A percentile compares a stretch with the other conserved stretches of the same genome.
phyloP scores from a whole-genome alignment of 2,888 invertebrate genomes.

The Gasteruption jaculator region DNA sequence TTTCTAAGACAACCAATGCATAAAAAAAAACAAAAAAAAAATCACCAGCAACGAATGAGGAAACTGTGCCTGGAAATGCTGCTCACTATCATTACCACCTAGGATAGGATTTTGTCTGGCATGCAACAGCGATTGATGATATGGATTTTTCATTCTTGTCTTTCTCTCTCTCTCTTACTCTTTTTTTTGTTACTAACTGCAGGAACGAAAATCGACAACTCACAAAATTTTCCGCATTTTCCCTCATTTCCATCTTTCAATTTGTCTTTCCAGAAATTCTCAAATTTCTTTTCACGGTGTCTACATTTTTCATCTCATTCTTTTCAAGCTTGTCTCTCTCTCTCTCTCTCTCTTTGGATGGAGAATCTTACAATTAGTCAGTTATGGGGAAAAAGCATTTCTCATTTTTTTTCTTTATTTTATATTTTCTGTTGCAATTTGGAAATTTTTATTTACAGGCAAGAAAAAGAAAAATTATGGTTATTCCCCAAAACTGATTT shows the following conservation, averaged over 20 bases:
- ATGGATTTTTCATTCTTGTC: not conserved
- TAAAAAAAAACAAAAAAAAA: not conserved
- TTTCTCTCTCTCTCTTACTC: conserved; percentile 4
- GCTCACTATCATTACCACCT: conserved; percentile 7
- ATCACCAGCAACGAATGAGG: conserved; percentile 4
- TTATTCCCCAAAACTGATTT: not conserved
- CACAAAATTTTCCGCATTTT: not conserved
- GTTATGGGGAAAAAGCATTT: too few species aligned
- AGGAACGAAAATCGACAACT: too few species aligned
- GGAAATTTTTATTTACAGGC: too few species aligned
- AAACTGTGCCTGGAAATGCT: conserved; percentile 6
- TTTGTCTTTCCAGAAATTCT: too few species aligned
- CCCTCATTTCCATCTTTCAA: too few species aligned
- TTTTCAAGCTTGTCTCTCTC: not conserved
- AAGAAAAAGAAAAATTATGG: too few species aligned
- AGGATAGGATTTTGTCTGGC: not conserved
- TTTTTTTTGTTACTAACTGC: too few species aligned
- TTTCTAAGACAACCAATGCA: conserved; percentile 16
- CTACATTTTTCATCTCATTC: too few species aligned
- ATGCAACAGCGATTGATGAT: not conserved
- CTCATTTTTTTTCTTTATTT: too few species aligned
- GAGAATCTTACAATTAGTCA: too few species aligned
- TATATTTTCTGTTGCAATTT: too few species aligned
- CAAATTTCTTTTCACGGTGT: too few species aligned
- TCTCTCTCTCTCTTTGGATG: not conserved